A percentile compares a stretch with the other conserved stretches of the same genome.
These are phyloP conservation scores for Osmerus mordax DNA, from an alignment of 2,113 vertebrate species.

Conservation along the genomic window DNA sequence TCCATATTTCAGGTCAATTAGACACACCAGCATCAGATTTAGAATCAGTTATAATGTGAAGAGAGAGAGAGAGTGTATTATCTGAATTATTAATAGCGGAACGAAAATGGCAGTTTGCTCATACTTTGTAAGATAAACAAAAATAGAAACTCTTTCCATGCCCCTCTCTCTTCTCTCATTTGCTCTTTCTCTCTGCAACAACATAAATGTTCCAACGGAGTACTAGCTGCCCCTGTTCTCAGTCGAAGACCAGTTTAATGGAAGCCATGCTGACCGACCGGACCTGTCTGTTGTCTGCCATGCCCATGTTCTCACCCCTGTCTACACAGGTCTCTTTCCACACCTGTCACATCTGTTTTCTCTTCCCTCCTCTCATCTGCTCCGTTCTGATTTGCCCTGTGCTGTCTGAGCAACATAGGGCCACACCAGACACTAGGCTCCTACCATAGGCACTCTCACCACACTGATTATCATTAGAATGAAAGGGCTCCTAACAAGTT, in stretches of 20 bases:
- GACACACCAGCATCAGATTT: conserved; percentile 48
- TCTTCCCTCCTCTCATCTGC: background rate
- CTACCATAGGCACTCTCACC: background rate
- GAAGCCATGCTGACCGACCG: background rate
- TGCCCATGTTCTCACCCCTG: background rate
- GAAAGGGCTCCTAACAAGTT: too few relatives aligned
- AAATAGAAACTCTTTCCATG: background rate
- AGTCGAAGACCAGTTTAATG: too few relatives aligned
- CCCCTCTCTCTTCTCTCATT: too few relatives aligned
- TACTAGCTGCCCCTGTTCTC: too few relatives aligned
- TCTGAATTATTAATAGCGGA: conserved; percentile 56
- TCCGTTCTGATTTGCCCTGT: background rate
- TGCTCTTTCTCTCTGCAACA: too few relatives aligned
- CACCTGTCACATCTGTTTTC: background rate
- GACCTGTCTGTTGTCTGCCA: background rate
- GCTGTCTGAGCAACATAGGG: background rate
- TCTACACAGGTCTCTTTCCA: background rate
- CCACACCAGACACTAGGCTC: too few relatives aligned
- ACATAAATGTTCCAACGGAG: too few relatives aligned
- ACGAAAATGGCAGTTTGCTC: conserved; percentile 23
- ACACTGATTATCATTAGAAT: background rate
- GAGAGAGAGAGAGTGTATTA: conserved; percentile 42
- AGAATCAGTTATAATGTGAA: conserved; percentile 25
- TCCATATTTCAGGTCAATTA: conserved; percentile 40
- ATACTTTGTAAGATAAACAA: conserved; percentile 32